Percentiles rank a stretch among this genome's conserved stretches.
Evolutionary conservation across 2,113 vertebrate genomes (phyloP).

Genomic region (Ondatra zibethicus): DNA sequence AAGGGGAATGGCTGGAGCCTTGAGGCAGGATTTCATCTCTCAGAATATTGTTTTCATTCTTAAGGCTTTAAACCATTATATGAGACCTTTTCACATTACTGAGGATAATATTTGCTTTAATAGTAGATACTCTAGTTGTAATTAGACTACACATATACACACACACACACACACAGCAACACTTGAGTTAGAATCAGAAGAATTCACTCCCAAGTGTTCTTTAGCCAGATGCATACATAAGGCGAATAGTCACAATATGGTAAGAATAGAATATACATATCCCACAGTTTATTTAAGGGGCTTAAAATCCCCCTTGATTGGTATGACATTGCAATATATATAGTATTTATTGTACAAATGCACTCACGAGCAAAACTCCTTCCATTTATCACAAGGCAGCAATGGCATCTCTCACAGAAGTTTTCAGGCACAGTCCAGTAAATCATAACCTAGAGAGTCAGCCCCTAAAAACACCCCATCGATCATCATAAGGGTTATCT

Average conservation of each 20-base stretch:
- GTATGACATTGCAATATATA: background rate
- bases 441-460: background rate
- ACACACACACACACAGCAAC: background rate
- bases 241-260: background rate
- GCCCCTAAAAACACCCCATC: background rate
- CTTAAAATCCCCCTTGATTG: background rate
- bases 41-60: background rate
- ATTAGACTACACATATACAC: too few species aligned
- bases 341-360: too few species aligned
- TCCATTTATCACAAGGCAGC: background rate
- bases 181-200: background rate
- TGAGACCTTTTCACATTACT: background rate
- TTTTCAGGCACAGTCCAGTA: background rate
- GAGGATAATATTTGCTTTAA: background rate
- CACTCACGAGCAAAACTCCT: background rate
- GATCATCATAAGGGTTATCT: background rate
- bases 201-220: background rate
- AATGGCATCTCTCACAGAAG: background rate
- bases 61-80: background rate
- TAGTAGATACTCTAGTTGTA: background rate
- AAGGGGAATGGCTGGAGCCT: background rate
- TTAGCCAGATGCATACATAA: background rate
- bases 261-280: background rate
- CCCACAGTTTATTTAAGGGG: background rate
- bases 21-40: background rate